phyloP scores from a whole-genome alignment of 1,140 invertebrate genomes.

The Pararge aegeria region DNA sequence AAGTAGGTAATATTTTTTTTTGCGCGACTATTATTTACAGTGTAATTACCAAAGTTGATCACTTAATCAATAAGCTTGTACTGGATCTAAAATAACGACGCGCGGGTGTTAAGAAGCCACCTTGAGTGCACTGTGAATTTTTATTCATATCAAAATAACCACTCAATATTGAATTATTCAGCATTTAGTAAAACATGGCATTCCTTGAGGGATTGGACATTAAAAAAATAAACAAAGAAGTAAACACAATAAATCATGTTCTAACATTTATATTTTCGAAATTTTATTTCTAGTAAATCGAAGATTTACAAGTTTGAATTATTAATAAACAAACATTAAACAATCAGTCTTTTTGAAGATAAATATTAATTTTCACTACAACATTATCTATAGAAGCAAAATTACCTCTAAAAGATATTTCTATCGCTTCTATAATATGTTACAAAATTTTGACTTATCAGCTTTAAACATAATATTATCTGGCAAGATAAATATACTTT shows the following conservation, averaged over 20 bases:
- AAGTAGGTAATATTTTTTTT: no score
- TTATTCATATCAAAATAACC: no score
- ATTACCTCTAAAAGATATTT: constrained; percentile 23
- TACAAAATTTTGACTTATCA: constrained; percentile 16
- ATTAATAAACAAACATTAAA: constrained; percentile 60
- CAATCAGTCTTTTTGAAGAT: constrained; percentile 76
- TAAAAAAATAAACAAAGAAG: constrained; percentile 22
- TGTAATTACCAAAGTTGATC: no score
- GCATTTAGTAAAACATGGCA: no score
- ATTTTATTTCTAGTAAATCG: constrained; percentile 65
- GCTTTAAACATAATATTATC: constrained; percentile 1
- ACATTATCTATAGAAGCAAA: constrained; percentile 31
- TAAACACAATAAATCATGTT: constrained; percentile 30
- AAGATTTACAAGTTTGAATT: constrained; percentile 48
- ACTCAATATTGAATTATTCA: no score
- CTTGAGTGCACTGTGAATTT: no score
- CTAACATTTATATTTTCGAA: constrained; percentile 65
- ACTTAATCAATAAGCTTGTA: no score
- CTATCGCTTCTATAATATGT: constrained; percentile 19
- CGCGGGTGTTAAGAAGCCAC: no score
- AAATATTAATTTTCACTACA: constrained; percentile 50
- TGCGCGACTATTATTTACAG: no score
- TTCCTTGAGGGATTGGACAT: no score
- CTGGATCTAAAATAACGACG: no score
- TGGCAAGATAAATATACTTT: background rate